Evolutionary conservation across 64 coral and sea anemone species (phyloP).

Genomic region (Orbicella faveolata): DNA sequence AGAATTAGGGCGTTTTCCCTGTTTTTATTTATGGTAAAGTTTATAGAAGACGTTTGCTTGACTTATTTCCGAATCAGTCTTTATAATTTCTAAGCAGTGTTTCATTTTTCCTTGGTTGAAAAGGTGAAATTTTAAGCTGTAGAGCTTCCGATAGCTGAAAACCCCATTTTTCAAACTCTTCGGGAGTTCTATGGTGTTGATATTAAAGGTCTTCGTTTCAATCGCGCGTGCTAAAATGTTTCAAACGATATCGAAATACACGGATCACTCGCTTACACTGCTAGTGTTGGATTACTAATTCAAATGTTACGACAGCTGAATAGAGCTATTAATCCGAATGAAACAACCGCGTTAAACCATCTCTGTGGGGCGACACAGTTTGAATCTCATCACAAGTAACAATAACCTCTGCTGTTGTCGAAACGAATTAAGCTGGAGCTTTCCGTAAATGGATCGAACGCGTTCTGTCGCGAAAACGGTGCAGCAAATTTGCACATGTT

Average conservation of each 20-base stretch:
- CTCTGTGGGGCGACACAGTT: slow-evolving; percentile 36
- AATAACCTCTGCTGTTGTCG: slow-evolving; percentile 16
- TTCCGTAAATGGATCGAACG: background rate
- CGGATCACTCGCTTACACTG: background rate
- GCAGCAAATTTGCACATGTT: background rate
- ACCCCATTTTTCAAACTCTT: background rate
- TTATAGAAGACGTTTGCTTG: no score
- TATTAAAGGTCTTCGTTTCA: background rate
- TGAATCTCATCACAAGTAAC: slow-evolving; percentile 30
- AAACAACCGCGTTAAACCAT: slow-evolving; percentile 27
- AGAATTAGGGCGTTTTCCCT: no score
- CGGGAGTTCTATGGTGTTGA: slow-evolving; percentile 17
- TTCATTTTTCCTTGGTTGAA: no score
- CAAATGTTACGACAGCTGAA: slow-evolving; percentile 35
- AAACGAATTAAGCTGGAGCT: slow-evolving; percentile 21
- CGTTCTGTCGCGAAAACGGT: background rate
- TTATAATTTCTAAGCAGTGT: no score
- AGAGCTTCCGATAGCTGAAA: background rate
- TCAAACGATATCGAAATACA: slow-evolving; percentile 26
- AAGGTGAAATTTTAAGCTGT: no score
- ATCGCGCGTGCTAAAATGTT: background rate
- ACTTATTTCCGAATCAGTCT: no score
- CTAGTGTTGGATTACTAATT: slow-evolving; percentile 13
- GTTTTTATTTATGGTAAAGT: no score
- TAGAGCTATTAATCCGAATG: slow-evolving; percentile 24